Evolutionary conservation across 2,888 invertebrate species (phyloP).

Genomic region (Megamerina dolium): DNA sequence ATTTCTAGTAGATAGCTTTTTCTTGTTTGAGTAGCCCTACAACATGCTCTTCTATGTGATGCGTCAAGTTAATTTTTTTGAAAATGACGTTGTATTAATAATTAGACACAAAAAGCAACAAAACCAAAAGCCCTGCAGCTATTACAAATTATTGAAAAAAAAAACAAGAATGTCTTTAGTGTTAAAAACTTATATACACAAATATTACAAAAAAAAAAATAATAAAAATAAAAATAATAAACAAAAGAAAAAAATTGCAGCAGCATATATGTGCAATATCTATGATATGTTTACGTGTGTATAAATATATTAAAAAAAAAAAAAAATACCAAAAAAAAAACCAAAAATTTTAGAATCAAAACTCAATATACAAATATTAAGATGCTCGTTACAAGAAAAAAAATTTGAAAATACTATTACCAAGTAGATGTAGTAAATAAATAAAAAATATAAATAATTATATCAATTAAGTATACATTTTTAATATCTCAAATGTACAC

Average conservation of each 20-base stretch:
- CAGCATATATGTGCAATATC: neutral
- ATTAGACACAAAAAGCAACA: no score
- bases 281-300: neutral
- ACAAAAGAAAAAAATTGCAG: neutral
- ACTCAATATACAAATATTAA: no score
- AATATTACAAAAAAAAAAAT: constrained; percentile 4
- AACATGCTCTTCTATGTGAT: no score
- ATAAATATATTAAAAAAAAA: constrained; percentile 7
- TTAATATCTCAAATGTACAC: no score
- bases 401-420: no score
- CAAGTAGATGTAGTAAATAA: no score
- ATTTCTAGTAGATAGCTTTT: no score
- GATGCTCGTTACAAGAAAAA: no score
- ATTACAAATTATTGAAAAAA: constrained; percentile 15
- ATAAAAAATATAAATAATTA: neutral
- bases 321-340: neutral
- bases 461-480: neutral
- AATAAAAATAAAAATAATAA: neutral
- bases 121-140: constrained; percentile 40
- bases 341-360: no score
- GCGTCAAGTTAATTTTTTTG: no score
- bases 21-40: no score
- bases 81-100: no score
- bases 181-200: neutral
- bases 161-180: constrained; percentile 5